Evolutionary conservation across 2,797 vertebrate genomes (phyloP).

Genomic region (Anas acuta): DNA sequence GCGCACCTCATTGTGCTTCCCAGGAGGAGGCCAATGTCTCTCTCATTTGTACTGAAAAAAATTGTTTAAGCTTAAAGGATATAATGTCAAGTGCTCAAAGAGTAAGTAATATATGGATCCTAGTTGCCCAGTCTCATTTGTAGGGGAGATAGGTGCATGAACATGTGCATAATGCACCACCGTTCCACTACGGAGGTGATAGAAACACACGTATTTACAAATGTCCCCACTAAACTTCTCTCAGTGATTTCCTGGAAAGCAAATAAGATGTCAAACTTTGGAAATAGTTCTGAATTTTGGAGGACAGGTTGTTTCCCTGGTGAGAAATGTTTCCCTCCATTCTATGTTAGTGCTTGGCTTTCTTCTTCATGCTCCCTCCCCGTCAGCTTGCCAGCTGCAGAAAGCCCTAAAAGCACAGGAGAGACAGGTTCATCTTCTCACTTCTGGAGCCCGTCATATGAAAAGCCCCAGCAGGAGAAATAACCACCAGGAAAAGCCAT

Average conservation of each 20-base stretch:
- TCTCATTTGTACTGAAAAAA: neutral
- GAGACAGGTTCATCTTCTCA: neutral
- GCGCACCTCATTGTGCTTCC: neutral
- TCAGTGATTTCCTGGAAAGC: neutral
- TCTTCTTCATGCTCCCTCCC: neutral
- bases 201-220: rapidly evolving
- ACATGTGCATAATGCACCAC: rapidly evolving
- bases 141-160: neutral
- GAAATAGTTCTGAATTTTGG: neutral
- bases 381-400: neutral
- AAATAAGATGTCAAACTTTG: neutral
- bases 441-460: rapidly evolving
- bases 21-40: neutral
- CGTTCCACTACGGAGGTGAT: neutral
- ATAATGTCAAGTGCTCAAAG: neutral
- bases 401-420: neutral
- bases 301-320: neutral
- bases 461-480: neutral
- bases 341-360: neutral
- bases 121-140: neutral
- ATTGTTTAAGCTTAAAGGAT: neutral
- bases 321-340: neutral
- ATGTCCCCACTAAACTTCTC: neutral
- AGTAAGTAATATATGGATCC: neutral
- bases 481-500: neutral